Conservation (phyloP, 2,888 invertebrate genomes). For the Scaptomyza caliginosa region DNA sequence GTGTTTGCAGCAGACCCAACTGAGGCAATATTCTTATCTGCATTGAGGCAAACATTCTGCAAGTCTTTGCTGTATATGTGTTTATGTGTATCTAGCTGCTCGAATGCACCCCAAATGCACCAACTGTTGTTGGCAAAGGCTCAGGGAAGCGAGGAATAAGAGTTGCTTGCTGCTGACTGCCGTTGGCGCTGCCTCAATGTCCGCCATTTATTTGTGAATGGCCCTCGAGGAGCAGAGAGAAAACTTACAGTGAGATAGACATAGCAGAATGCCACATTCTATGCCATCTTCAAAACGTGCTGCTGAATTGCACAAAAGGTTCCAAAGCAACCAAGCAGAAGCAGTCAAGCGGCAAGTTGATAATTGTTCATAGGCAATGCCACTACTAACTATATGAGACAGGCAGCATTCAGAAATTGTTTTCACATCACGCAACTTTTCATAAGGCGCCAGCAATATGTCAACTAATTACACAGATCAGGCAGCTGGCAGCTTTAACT, state of each 20-base stretch:
- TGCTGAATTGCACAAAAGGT: conserved; percentile 16
- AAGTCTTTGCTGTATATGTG: conserved; percentile 7
- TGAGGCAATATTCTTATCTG: conserved; percentile 76
- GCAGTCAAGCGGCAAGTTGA: conserved; percentile 46
- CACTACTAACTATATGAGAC: not conserved
- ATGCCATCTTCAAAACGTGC: conserved; percentile 30
- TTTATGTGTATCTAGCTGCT: conserved; percentile 35
- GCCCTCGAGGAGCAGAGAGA: conserved; percentile 53
- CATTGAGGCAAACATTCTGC: conserved; percentile 67
- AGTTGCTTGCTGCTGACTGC: conserved; percentile 11
- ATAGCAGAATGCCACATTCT: conserved; percentile 45
- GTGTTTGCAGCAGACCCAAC: conserved; percentile 44
- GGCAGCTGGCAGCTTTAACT: not conserved
- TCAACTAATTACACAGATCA: conserved; percentile 34
- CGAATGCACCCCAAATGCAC: conserved; percentile 52
- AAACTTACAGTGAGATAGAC: conserved; percentile 41
- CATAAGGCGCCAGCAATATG: conserved; percentile 14
- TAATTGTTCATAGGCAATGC: conserved; percentile 34
- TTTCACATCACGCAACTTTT: conserved; percentile 5
- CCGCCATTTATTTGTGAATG: conserved; percentile 78
- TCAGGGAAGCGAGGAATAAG: conserved; percentile 33
- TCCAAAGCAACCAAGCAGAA: conserved; percentile 22
- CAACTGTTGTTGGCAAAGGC: conserved; percentile 60
- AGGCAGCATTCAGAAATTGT: not conserved
- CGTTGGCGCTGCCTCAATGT: conserved; percentile 62